These are phyloP conservation scores for Pristis pectinata DNA, from an alignment of 2,797 vertebrate genomes.

Conservation along the genomic window DNA sequence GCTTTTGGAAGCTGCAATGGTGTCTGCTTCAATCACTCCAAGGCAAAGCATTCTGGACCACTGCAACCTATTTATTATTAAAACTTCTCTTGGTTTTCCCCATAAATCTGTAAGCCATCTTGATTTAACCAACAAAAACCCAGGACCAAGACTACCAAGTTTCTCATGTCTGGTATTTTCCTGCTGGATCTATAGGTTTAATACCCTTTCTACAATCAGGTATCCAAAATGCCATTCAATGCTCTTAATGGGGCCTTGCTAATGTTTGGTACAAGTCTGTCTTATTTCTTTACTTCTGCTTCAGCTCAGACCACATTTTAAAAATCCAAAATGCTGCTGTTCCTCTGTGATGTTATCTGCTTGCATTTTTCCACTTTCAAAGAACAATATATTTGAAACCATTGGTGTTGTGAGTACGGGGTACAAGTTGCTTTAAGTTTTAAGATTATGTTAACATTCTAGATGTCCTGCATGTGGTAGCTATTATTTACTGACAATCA, in stretches of 20 bases:
- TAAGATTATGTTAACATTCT: background rate
- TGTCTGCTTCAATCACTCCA: background rate
- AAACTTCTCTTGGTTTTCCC: background rate
- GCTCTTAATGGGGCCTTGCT: background rate
- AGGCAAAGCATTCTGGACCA: background rate
- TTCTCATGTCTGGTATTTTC: background rate
- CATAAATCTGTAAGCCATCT: background rate
- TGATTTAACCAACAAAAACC: background rate
- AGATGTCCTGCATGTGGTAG: background rate
- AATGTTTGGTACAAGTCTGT: background rate
- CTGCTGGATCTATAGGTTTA: background rate
- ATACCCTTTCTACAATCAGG: background rate
- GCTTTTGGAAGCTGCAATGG: background rate
- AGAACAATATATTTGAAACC: background rate
- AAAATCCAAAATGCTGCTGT: background rate
- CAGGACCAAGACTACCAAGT: background rate
- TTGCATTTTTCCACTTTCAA: background rate
- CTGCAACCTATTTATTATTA: background rate
- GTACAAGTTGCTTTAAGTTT: background rate
- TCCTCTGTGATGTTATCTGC: background rate
- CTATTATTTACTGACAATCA: background rate
- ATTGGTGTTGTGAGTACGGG: background rate
- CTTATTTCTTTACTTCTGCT: background rate
- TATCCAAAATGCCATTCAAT: background rate
- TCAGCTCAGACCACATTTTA: background rate